Base-by-base conservation (phyloP, 1,140 invertebrate genomes). In the Musca domestica region DNA sequence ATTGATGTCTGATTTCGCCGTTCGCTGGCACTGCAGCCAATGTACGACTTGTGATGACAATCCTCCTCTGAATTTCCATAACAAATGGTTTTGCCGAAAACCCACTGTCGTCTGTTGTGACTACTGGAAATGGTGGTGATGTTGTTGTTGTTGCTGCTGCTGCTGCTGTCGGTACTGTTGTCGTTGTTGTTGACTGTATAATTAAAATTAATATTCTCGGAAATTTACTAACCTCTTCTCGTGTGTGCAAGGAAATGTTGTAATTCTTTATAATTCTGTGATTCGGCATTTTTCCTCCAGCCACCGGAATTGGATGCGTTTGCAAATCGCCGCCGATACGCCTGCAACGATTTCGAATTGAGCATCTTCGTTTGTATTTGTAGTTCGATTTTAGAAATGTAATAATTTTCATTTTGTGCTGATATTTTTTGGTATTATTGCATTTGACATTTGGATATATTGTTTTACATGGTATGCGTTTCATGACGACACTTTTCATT, bases 321-420 rank as follows among this genome's bases (percentile, higher is more conserved):
- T 30, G 23, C 14, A 17, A 15, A 30, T 54, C 14, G 27, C 10
- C 6, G 34, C 12, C 2, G 6, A 5, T 10, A 12, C 34, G 34
- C 12, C 34, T 41, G 12, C 10, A 41, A 41, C 34, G 5, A 5
- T 10, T 41, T 12, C 10, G 34, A 41, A 41, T 41, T 41, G 19
- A 19, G n/a, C 46, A 64, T 78, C 77, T 80, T 67, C 77, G 77
- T 66, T 80, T 80, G 72, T 80, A 80, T 76, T 80, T 80, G 72
- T 80, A 80, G 74, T 80, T 80, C 68, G 77, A 80, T 80, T 80
- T 80, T 67, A 77, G 71, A 77, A 80, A 80, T 73, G 74, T 80
- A 69, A 80, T 75, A 12, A 61, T 66, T 34, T 68, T 52, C 17
- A 47, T 64, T 15, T 64, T 64, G 63, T 48, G 46, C 17, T 47